phyloP scores from a whole-genome alignment of 1,140 invertebrate species.

The Holotrichia oblita region DNA sequence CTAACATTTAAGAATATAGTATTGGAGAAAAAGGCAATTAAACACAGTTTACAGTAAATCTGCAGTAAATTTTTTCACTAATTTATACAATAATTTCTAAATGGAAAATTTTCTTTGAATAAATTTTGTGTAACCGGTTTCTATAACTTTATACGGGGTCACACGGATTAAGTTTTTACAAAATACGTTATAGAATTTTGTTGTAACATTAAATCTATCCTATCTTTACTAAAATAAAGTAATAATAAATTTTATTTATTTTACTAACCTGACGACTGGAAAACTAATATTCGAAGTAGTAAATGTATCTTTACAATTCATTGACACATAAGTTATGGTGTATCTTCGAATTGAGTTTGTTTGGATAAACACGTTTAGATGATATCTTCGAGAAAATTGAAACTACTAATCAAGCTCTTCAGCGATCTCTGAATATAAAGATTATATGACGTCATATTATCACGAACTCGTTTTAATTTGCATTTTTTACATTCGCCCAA shows the following conservation, averaged over 20 bases:
- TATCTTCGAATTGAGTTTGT: neutral
- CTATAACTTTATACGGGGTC: no score
- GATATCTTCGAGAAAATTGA: neutral
- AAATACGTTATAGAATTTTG: no score
- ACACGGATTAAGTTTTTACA: no score
- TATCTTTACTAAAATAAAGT: no score
- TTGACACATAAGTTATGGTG: slow-evolving; percentile 13
- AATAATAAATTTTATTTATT: neutral
- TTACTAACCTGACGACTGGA: slow-evolving; percentile 23
- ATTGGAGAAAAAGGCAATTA: no score
- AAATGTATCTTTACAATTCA: slow-evolving; percentile 16
- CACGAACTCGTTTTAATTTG: slow-evolving; percentile 29
- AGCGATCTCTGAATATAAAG: slow-evolving; percentile 9
- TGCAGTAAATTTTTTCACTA: no score
- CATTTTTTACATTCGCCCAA: slow-evolving; percentile 10
- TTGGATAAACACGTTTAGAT: neutral
- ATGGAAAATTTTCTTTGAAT: no score
- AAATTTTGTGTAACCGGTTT: no score
- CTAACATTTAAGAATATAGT: no score
- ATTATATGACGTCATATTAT: slow-evolving; percentile 15
- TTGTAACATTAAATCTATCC: no score
- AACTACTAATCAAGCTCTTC: neutral
- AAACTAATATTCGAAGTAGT: neutral
- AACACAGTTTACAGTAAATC: no score
- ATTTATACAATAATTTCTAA: no score